Conservation (phyloP, 2,797 vertebrate species). For the Tiaroga cobitis region DNA sequence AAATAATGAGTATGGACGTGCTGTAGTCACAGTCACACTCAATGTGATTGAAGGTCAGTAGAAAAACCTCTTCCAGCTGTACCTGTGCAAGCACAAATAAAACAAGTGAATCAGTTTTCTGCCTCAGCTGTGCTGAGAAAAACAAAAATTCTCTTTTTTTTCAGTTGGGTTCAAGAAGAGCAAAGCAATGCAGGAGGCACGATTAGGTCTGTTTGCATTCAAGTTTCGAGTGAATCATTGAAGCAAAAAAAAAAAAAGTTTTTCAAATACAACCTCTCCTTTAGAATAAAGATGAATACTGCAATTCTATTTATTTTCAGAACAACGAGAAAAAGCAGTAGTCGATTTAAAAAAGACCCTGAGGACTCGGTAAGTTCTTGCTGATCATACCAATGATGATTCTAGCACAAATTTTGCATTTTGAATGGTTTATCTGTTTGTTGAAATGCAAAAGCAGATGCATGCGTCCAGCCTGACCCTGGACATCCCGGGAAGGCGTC, state of each 20-base stretch:
- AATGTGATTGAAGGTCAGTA: constrained; percentile 86
- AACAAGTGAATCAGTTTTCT: constrained; percentile 7
- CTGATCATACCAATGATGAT: background rate
- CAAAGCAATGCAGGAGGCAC: constrained; percentile 76
- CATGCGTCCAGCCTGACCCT: background rate
- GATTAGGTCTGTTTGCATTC: constrained; percentile 68
- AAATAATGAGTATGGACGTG: constrained; percentile 85
- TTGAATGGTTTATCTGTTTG: background rate
- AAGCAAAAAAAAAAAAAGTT: background rate
- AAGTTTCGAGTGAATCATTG: background rate
- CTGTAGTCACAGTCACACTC: constrained; percentile 80
- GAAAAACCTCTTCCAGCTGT: background rate
- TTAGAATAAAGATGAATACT: background rate
- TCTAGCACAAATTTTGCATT: background rate
- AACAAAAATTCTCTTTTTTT: constrained; percentile 45
- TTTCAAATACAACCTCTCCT: background rate
- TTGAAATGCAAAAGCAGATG: background rate
- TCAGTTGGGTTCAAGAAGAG: constrained; percentile 88
- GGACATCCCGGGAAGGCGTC: background rate
- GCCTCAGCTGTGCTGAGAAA: background rate
- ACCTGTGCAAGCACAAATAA: background rate
- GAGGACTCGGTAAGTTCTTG: constrained; percentile 71
- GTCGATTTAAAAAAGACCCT: constrained; percentile 80
- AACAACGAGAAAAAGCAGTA: constrained; percentile 76
- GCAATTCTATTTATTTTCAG: constrained; percentile 66